Conservation (phyloP, 2,888 invertebrate species). For the Drosophila parthenogenetica region DNA sequence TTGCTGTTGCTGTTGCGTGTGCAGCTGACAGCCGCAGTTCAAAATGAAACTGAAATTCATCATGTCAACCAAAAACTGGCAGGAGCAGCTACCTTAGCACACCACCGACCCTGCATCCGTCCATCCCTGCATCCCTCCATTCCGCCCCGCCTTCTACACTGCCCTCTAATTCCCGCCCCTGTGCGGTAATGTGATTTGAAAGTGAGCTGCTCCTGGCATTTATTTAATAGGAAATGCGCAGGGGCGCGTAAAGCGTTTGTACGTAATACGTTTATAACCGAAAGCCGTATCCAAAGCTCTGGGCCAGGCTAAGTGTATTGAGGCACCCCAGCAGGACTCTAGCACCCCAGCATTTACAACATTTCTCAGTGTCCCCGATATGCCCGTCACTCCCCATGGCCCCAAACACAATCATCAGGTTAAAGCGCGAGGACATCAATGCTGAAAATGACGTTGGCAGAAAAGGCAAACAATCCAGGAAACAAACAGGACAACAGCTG, state of each 20-base stretch:
- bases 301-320: slow-evolving; percentile 26
- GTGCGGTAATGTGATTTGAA: slow-evolving; percentile 65
- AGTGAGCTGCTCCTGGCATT: slow-evolving; percentile 73
- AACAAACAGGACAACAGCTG: slow-evolving; percentile 3
- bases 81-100: background rate
- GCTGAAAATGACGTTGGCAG: slow-evolving; percentile 53
- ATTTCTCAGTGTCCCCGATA: background rate
- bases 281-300: slow-evolving; percentile 42
- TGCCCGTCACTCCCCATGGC: background rate
- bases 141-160: background rate
- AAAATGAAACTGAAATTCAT: slow-evolving; percentile 15
- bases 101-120: background rate
- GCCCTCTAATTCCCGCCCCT: background rate
- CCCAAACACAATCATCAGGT: slow-evolving; percentile 4
- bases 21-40: slow-evolving; percentile 44
- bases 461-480: slow-evolving; percentile 40
- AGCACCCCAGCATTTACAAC: background rate
- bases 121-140: background rate
- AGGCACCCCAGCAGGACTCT: background rate
- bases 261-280: slow-evolving; percentile 54
- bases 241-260: slow-evolving; percentile 51
- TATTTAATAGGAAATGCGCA: slow-evolving; percentile 65
- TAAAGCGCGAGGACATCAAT: slow-evolving; percentile 40
- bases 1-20: slow-evolving; percentile 22
- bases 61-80: slow-evolving; percentile 18